phyloP scores from a whole-genome alignment of 2,113 vertebrate genomes.

The Odontophorus gujanensis region DNA sequence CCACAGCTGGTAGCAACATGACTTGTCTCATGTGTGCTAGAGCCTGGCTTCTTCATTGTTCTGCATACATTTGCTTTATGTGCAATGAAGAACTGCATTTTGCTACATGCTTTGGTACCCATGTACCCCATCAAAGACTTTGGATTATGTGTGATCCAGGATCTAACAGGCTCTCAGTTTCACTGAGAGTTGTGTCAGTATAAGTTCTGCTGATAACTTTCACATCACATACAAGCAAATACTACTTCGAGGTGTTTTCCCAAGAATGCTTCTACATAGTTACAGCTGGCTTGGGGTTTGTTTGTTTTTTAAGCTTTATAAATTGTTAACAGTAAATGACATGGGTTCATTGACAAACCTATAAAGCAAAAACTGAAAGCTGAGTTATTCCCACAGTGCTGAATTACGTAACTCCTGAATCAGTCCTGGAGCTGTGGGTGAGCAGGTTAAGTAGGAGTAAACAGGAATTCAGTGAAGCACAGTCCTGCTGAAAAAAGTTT shows the following conservation, averaged over 20 bases:
- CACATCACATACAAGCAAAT: not conserved
- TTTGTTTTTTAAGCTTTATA: not conserved
- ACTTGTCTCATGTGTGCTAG: not conserved
- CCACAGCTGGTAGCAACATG: slow-evolving; percentile 7
- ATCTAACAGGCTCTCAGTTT: not conserved
- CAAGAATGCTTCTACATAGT: not conserved
- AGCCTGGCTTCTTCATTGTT: not conserved
- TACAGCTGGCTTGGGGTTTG: not conserved
- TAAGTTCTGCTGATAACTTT: not conserved
- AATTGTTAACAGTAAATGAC: not conserved
- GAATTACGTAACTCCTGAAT: not conserved
- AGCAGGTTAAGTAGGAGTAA: not conserved
- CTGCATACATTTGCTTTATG: not conserved
- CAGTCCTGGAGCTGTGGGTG: not conserved
- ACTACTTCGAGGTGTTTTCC: not conserved
- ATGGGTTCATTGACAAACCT: not conserved
- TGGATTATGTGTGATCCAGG: accelerated
- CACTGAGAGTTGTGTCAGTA: accelerated
- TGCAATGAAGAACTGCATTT: accelerated
- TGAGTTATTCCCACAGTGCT: not conserved
- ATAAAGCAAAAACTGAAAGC: not conserved
- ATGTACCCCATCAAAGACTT: not conserved
- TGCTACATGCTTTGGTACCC: not conserved
- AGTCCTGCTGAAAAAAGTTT: not conserved
- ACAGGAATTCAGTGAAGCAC: not conserved